Base-by-base conservation (phyloP, 2,797 vertebrate species). In the Pyrocephalus nanus region DNA sequence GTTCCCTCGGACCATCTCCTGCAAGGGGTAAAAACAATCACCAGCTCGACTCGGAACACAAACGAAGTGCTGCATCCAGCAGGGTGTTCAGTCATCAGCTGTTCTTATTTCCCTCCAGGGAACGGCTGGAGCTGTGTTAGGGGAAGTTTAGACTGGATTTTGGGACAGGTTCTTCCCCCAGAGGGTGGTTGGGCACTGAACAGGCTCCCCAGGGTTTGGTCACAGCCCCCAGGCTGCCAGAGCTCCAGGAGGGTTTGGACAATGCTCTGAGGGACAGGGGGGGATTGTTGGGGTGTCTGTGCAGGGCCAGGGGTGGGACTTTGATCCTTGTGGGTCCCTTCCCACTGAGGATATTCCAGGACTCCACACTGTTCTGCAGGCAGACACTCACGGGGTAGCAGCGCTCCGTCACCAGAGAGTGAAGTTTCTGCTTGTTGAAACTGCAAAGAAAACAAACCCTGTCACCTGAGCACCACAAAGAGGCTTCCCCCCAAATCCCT, bases 1-100 rank as follows among this genome's bases (percentile, higher is more conserved):
- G 97, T 99, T 98, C 14, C 99, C 99, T 62, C 98, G 98, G 5
- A 99, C 99, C 99, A 99, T 99, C 78, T 99, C 98, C 99, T 99
- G 62, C 2, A 30, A 13, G 40, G 47, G 9, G 18, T 9, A 5
- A 3, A 30, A 36, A 34, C 2, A 20, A 30, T 45, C 38, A 27
- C 21, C 32, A 14, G 27, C 6, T 70, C 21, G 1, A 15, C 48
- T 5, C 53, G 19, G 58, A 20, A 29, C 26, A 51, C 22, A 21
- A 50, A 50, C 12, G 8, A 30, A 76, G 15, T 11, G 22, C 26
- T n/a, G 6, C 0, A 32, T 1, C 9, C 3, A 21, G n/a, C 0
- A 7, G 47, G 57, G 19, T 9, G n/a, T 20, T 42, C 13, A 8
- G 6, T 36, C 3, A 1, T 14, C 6, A 67, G 60, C 18, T 40